Percentiles rank a stretch among this genome's conserved stretches.
phyloP scores from a whole-genome alignment of 2,888 invertebrate species.

The Spodoptera picta region DNA sequence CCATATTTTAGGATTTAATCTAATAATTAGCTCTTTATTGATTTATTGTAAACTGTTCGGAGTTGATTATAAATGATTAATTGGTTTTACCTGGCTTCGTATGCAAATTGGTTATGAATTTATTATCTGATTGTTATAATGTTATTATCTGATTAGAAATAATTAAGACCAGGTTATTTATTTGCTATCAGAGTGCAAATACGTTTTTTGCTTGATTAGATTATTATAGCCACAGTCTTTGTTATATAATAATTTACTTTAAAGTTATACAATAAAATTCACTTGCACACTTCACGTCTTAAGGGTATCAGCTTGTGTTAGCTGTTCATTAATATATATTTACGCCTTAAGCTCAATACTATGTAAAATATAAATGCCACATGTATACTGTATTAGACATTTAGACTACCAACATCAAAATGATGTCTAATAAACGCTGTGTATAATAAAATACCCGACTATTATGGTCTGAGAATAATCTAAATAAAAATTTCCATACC shows the following conservation, averaged over 20 bases:
- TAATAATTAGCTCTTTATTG: constrained; percentile 39
- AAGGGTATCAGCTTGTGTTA: no score
- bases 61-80: constrained; percentile 46
- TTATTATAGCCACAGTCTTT: no score
- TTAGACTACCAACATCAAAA: constrained; percentile 5
- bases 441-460: constrained; percentile 3
- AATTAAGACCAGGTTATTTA: no score
- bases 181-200: no score
- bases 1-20: constrained; percentile 31
- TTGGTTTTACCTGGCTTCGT: constrained; percentile 2
- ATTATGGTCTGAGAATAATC: constrained; percentile 4
- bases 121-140: constrained; percentile 21
- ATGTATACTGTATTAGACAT: no score
- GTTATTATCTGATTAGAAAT: constrained; percentile 2
- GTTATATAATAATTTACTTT: no score
- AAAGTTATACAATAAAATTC: no score
- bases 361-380: neutral
- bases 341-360: neutral
- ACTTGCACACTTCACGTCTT: no score
- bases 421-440: constrained; percentile 2
- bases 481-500: constrained; percentile 1
- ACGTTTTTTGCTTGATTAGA: no score
- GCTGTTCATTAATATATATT: no score
- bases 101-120: constrained; percentile 32
- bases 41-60: constrained; percentile 28